Base-by-base conservation (phyloP, 1,140 invertebrate genomes). In the Ganaspis sp. region DNA sequence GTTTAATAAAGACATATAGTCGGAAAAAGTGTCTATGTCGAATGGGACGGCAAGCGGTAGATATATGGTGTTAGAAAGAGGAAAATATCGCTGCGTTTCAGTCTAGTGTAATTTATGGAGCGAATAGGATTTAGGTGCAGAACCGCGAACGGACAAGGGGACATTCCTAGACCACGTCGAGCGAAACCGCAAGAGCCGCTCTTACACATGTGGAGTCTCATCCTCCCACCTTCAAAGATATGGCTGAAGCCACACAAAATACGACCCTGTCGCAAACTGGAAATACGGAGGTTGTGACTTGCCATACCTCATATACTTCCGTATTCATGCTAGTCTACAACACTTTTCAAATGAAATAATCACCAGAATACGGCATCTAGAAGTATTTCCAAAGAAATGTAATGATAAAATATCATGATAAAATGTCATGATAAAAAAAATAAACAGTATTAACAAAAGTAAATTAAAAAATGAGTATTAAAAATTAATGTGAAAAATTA, bases 241-340 rank as follows among this genome's bases (percentile, higher is more conserved):
- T 64, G 58, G 58, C 58, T 29, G 58, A 64, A 64, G 58, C 58
- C 23, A 64, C 58, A 64, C 58, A 12, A 64, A 64, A 64, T 64
- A 64, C 58, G 58, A 64, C 23, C 58, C 58, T 64, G 58, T 64
- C 58, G 54, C 54, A 58, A 26, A 3, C 58, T 64, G 26, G 23
- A 64, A 64, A 64, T 64, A 29, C 58, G 12, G 58, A 64, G 58
- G 12, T 34, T 64, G 58, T 34, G 58, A 64, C 58, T 64, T n/a
- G 15, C 4, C 21, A 64, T 64, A 29, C 15, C 12, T 34, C 23
- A 29, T 29, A 29, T 29, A 64, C 58, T 64, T 64, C 23, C 58
- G 58, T 64, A 64, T 64, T 64, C 11, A 26, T 64, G 15, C 26
- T 21, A 21, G 9, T 17, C 17, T 5, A 9, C 37, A 38, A 53